These are phyloP conservation scores for Antedon mediterranea DNA, from an alignment of 53 echinoderm and acorn worm genomes.

Conservation along the genomic window DNA sequence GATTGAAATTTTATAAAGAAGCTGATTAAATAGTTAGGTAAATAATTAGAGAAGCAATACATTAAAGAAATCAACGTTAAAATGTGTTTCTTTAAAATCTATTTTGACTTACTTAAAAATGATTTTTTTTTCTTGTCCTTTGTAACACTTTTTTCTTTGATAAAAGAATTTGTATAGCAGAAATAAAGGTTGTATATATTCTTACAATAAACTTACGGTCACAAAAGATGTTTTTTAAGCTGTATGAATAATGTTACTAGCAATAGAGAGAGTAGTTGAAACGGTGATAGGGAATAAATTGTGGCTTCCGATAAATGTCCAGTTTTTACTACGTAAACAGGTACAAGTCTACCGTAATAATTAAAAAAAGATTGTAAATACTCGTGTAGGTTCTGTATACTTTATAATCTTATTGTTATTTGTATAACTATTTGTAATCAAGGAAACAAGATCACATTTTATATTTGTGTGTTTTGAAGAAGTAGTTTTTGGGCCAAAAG, in stretches of 20 bases:
- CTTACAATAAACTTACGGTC: background rate
- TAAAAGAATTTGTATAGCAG: background rate
- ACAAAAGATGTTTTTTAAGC: background rate
- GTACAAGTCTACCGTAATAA: too few relatives aligned
- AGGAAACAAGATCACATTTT: background rate
- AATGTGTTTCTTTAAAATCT: too few relatives aligned
- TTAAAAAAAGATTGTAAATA: background rate
- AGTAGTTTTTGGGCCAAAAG: background rate
- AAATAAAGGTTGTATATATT: constrained; percentile 1
- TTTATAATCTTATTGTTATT: background rate
- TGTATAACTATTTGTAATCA: background rate
- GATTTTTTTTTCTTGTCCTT: background rate
- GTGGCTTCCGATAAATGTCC: too few relatives aligned
- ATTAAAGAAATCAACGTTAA: background rate
- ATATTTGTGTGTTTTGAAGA: background rate
- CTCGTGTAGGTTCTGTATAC: background rate
- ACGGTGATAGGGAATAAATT: too few relatives aligned
- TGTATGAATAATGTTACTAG: background rate
- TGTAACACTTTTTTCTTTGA: background rate
- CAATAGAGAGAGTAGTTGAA: too few relatives aligned
- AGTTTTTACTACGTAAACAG: too few relatives aligned
- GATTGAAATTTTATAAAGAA: background rate
- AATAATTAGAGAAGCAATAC: background rate
- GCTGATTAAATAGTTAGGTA: background rate
- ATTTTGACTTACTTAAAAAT: too few relatives aligned